Evolutionary conservation across 2,797 vertebrate species (phyloP), one percentile per base, ranked within the genome.

Genomic region (Gambelia wislizenii): DNA sequence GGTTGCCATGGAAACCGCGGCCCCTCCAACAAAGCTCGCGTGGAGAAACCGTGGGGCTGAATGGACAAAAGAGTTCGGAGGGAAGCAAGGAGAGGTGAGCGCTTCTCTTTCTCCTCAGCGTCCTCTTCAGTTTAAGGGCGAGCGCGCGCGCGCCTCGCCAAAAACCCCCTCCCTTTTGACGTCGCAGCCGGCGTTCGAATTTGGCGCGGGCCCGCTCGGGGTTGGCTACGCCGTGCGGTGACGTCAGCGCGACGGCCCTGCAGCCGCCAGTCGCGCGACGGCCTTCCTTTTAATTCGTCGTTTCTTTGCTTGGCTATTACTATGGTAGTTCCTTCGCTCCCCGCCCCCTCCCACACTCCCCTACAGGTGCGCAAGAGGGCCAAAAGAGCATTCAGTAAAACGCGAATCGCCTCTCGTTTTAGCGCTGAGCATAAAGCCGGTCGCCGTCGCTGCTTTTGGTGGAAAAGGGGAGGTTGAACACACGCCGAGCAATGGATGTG

Each of bases 1-100:
- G 0, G 95, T 92, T 47, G 97, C 96, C 98, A 99, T 99, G 44
- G 83, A 86, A 39, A 67, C 7, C 4, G 9, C 70, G 10, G 42
- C 0, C 20, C 42, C 27, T 33, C 6, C 6, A 4, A 7, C 30
- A 0, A 25, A 18, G 3, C 8, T 36, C 14, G 2, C 79, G n/a
- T 2, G 25, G 18, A 33, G 30, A 47, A 56, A 79, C 49, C 75
- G 64, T 0, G 76, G 14, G 16, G 7, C 18, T 2, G 33, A 6
- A 1, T 47, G 76, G 83, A 22, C 83, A 84, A 84, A 88, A 39
- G 27, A 12, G 27, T 8, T 30, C 27, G 14, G 49, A 64, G 30
- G 61, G 3, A 25, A 39, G 16, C 18, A 22, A 36, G 20, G 13
- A 6, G 6, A 10, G 56, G 42, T 30, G n/a, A 13, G 7, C 18